Evolutionary conservation across 2,113 vertebrate species (phyloP), one percentile per base, ranked within the genome.

Genomic region (Sinocyclocheilus rhinocerous): DNA sequence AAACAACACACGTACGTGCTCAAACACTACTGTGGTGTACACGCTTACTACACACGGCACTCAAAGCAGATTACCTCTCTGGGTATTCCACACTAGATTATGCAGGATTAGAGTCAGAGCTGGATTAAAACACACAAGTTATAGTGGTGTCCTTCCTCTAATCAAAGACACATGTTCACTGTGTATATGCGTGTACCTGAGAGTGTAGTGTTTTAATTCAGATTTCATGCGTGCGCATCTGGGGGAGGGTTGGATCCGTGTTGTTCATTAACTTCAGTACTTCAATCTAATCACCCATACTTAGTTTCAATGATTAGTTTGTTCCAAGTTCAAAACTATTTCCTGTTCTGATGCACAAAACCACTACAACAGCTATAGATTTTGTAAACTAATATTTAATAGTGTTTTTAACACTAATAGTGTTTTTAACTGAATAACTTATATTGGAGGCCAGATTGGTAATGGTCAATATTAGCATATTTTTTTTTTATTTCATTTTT

Each of bases 61-160:
- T 92, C 89, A 94, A 94, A 95, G 93, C 94, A 91, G 93, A 93
- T 95, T 95, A 95, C 91, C 91, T 93, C 90, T 85, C 91, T 76
- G 81, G 83, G 86, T 86, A 81, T 89, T 89, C 87, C 86, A 87
- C 86, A 87, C 80, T 84, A 89, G 86, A 86, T 89, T 84, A 89
- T 89, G 67, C 85, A 63, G 81, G 89, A 89, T 89, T 89, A 88
- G 85, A 89, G 81, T 67, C 84, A 87, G 75, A 86, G 84, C 84
- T 84, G 88, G 88, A 87, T 89, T 86, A 84, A 89, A 89, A 76
- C 83, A 76, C 77, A 42, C 83, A 82, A 88, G 72, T 88, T 89
- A 86, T 82, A 84, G 81, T 86, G 76, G 81, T 45, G 85, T 83
- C 85, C 81, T 86, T 89, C 65, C 81, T 84, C 84, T 88, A 89